Percentiles rank a stretch among this genome's conserved stretches.
phyloP scores from a whole-genome alignment of 2,113 vertebrate genomes.

The Boulengeromyrus knoepffleri region DNA sequence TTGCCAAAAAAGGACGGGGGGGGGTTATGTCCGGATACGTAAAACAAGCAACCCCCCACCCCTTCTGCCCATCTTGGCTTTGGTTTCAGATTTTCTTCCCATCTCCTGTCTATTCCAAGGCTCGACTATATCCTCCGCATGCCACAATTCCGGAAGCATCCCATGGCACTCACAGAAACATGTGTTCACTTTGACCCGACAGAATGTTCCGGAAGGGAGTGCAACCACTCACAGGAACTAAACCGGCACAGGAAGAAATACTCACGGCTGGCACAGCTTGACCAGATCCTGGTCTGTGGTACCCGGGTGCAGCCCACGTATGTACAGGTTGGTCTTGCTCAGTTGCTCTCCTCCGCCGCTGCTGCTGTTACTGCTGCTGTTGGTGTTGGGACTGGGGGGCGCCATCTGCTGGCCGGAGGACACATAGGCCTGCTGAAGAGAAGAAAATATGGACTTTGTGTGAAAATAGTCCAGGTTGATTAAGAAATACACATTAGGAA shows the following conservation, averaged over 20 bases:
- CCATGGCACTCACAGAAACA: background rate
- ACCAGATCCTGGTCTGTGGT: slow-evolving; percentile 72
- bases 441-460: background rate
- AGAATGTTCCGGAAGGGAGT: background rate
- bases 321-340: slow-evolving; percentile 71
- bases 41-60: slow-evolving; percentile 29
- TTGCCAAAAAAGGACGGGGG: background rate
- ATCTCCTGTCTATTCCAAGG: slow-evolving; percentile 1
- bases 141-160: background rate
- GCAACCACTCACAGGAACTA: background rate
- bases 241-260: background rate
- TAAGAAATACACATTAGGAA: background rate
- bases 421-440: slow-evolving; percentile 56
- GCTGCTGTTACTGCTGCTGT: slow-evolving; percentile 44
- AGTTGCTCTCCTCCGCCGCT: slow-evolving; percentile 55
- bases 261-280: slow-evolving; percentile 70
- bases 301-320: slow-evolving; percentile 64
- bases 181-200: background rate
- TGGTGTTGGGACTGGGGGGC: slow-evolving; percentile 57
- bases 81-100: slow-evolving; percentile 6
- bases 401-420: slow-evolving; percentile 60
- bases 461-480: background rate
- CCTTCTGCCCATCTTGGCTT: slow-evolving; percentile 29
- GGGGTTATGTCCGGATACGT: slow-evolving; percentile 42
- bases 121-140: background rate